These are phyloP conservation scores for Dryobotodes eremita DNA, from an alignment of 2,888 invertebrate species.

Conservation along the genomic window DNA sequence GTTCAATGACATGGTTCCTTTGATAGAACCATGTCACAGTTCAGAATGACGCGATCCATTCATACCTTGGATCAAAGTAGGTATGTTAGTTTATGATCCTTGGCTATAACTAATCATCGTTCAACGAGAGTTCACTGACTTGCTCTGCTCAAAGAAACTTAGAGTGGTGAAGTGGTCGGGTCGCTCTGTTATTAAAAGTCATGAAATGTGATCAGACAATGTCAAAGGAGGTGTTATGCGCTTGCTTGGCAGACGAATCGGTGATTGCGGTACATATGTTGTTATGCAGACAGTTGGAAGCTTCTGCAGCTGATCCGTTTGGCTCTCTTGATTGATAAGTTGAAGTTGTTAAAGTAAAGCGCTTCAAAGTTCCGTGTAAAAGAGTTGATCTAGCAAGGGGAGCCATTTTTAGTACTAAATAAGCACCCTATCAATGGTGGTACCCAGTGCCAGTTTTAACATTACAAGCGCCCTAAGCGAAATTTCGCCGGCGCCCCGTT, in stretches of 20 bases:
- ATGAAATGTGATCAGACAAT: too few species aligned
- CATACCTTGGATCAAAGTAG: constrained; percentile 72
- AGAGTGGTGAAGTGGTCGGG: neutral
- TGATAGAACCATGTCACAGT: constrained; percentile 65
- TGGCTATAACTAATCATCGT: neutral
- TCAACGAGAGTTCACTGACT: neutral
- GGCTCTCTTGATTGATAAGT: neutral
- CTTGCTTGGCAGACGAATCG: constrained; percentile 22
- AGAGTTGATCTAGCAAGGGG: neutral
- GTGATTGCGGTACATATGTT: neutral
- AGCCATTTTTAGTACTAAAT: neutral
- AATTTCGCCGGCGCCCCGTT: too few species aligned
- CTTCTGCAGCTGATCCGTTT: neutral
- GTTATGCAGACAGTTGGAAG: neutral
- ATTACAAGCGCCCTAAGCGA: too few species aligned
- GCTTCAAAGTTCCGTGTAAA: neutral
- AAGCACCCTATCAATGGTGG: neutral
- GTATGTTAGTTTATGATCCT: constrained; percentile 5
- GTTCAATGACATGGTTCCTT: constrained; percentile 81
- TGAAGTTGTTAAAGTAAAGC: neutral
- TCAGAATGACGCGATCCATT: constrained; percentile 81
- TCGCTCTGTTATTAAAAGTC: neutral
- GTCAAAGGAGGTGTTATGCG: too few species aligned
- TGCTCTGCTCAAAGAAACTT: neutral
- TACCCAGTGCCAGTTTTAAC: too few species aligned